phyloP scores from a whole-genome alignment of 1,140 invertebrate species.

The Platorchestia sp. region DNA sequence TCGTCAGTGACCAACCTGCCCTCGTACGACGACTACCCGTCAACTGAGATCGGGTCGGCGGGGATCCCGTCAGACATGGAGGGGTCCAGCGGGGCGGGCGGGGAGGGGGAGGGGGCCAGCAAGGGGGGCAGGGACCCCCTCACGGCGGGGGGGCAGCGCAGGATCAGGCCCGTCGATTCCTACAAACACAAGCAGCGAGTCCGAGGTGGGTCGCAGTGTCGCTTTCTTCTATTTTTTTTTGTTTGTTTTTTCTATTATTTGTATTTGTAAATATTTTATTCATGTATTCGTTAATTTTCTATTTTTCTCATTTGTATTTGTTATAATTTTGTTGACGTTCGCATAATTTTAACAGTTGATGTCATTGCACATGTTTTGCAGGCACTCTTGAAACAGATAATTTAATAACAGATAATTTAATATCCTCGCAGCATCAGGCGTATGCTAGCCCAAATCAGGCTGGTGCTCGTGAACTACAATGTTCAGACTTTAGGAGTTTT shows the following conservation, averaged over 20 bases:
- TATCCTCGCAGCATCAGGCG: too few species aligned
- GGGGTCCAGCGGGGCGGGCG: neutral
- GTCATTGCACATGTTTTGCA: too few species aligned
- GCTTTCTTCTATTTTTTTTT: neutral
- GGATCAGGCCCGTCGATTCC: slow-evolving; percentile 21
- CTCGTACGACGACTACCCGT: slow-evolving; percentile 20
- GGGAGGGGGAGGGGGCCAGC: neutral
- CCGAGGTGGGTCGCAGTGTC: neutral
- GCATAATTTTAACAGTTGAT: too few species aligned
- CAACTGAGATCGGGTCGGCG: slow-evolving; percentile 31
- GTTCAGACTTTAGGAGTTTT: too few species aligned
- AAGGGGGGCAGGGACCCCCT: neutral
- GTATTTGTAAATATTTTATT: too few species aligned
- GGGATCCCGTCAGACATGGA: slow-evolving; percentile 21
- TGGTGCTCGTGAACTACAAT: too few species aligned
- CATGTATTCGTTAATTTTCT: too few species aligned
- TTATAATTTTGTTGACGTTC: too few species aligned
- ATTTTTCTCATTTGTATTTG: too few species aligned
- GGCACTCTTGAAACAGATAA: too few species aligned
- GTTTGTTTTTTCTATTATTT: neutral
- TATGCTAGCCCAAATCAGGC: too few species aligned
- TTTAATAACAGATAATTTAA: too few species aligned
- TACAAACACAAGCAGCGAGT: slow-evolving; percentile 18
- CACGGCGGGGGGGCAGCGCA: neutral
- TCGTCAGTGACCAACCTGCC: slow-evolving; percentile 13